Base-by-base conservation (phyloP, 2,797 vertebrate genomes). In the Loris lydekkerianus region DNA sequence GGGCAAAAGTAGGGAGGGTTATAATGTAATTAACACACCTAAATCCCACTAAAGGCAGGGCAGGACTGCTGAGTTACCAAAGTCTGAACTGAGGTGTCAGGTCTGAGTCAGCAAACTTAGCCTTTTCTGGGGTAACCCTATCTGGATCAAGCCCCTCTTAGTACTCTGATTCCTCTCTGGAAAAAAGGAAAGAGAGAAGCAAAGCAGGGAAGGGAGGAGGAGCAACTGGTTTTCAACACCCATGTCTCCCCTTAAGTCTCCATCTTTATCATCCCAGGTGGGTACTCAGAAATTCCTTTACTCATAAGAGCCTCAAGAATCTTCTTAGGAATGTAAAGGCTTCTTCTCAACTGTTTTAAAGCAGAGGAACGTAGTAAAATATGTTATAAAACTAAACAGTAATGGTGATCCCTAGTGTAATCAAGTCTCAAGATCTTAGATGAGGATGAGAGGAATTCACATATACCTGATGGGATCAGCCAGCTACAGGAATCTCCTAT, bases 271-370 rank as follows among this genome's bases (percentile, higher is more conserved):
- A 83, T 29, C 37, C 43, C 31, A 86, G n/a, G 21, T 46, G 25
- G 20, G 17, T 31, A 34, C 27, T 87, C 25, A 69, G 72, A 86
- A 94, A 91, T 90, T 77, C 67, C 67, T 93, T 87, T 43, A 81
- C 34, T 80, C 95, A 65, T 40, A 80, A 69, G 58, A 75, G 46
- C 5, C 31, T 93, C 31, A 70, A 89, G 40, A 93, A 85, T 18
- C 63, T 60, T 40, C 67, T 89, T 58, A 56, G 27, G 76, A 89
- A 93, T 65, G 17, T 78, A n/a, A 94, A 23, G 14, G 34, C 49
- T 69, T 91, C 77, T 93, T 82, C 7, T 58, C 37, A 61, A 61
- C n/a, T 25, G 7, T 61, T 90, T 76, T 46, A 75, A 87, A 77
- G 49, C 25, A 76, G 10, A 10, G 10, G 23, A 56, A 72, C 63